These are phyloP conservation scores for Tetragonisca angustula DNA, from an alignment of 2,888 invertebrate genomes.

Conservation along the genomic window DNA sequence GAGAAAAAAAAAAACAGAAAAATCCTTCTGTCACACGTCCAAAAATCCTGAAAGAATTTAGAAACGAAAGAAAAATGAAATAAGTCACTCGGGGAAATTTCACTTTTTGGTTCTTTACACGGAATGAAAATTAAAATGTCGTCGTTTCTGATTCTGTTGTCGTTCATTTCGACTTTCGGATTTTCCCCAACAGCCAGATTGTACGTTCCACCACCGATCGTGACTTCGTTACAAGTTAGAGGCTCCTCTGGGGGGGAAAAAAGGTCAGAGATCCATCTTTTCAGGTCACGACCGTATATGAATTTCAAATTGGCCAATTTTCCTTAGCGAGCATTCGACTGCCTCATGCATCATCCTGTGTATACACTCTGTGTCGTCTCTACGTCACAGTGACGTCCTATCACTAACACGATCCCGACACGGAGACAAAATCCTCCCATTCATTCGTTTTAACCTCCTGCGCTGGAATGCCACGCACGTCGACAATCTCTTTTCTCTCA, in stretches of 20 bases:
- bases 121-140: too few species aligned
- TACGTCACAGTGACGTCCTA: slow-evolving; percentile 49
- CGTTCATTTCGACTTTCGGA: neutral
- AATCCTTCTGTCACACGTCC: too few species aligned
- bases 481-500: too few species aligned
- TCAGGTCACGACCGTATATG: slow-evolving; percentile 82
- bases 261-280: slow-evolving; percentile 81
- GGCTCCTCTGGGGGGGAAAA: slow-evolving; percentile 59
- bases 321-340: slow-evolving; percentile 61
- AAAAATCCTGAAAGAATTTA: neutral
- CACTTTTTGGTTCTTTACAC: neutral
- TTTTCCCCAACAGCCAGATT: slow-evolving; percentile 29
- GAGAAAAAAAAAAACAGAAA: neutral
- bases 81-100: neutral
- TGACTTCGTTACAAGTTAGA: slow-evolving; percentile 52
- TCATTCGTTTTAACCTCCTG: slow-evolving; percentile 37
- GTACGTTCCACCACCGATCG: neutral
- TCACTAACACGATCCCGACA: slow-evolving; percentile 18
- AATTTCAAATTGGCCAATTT: slow-evolving; percentile 82
- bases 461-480: too few species aligned
- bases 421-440: slow-evolving; percentile 24
- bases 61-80: too few species aligned
- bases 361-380: slow-evolving; percentile 23
- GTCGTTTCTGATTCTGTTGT: too few species aligned
- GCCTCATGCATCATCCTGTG: slow-evolving; percentile 42